Evolutionary conservation across 2,797 vertebrate genomes (phyloP).

Genomic region (Vireo griseus): DNA sequence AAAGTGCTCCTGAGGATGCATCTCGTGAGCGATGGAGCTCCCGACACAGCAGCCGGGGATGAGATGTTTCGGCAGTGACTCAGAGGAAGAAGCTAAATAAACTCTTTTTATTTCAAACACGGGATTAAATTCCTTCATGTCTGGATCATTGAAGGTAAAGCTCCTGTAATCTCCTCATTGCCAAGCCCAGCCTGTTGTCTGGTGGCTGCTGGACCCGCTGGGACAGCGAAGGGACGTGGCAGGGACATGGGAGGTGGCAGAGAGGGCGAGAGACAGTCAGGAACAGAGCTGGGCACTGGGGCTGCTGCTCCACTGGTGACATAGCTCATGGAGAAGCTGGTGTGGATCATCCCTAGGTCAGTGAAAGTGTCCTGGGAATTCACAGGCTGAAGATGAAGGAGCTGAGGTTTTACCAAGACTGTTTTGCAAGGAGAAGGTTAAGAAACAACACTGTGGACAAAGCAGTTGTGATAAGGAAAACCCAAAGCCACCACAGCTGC

Average conservation of each 20-base stretch:
- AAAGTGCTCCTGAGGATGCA: neutral
- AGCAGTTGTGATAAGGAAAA: neutral
- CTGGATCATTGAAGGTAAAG: conserved; percentile 45
- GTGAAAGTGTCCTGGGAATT: neutral
- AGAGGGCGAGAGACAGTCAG: accelerated
- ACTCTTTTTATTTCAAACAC: conserved; percentile 34
- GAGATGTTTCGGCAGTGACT: conserved; percentile 38
- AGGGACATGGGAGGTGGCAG: neutral
- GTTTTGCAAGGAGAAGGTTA: neutral
- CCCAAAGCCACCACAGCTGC: neutral
- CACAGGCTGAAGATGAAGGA: neutral
- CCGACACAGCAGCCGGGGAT: neutral
- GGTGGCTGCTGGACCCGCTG: neutral
- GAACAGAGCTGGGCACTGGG: neutral
- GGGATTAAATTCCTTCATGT: conserved; percentile 48
- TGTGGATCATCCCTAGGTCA: neutral
- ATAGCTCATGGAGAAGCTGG: neutral
- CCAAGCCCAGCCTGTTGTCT: neutral
- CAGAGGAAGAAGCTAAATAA: conserved; percentile 54
- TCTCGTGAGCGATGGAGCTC: neutral
- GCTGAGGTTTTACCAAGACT: neutral
- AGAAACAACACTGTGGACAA: neutral
- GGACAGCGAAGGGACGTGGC: neutral
- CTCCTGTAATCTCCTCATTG: neutral
- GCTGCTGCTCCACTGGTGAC: neutral